Conservation (phyloP, 2,113 vertebrate genomes). For the Pelusios castaneus region DNA sequence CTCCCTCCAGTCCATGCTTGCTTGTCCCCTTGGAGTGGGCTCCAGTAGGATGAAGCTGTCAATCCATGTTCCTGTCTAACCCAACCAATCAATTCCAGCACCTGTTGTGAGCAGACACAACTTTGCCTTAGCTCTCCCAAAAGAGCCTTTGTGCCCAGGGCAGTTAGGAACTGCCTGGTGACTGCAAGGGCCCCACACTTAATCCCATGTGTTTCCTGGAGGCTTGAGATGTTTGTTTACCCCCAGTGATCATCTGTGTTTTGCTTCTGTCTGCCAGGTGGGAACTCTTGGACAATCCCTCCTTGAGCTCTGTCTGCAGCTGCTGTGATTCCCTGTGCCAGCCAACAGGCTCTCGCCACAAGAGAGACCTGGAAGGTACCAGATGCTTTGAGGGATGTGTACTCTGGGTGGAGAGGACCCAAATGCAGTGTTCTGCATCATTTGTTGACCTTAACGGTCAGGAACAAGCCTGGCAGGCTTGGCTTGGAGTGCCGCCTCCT, state of each 20-base stretch:
- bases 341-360: not conserved
- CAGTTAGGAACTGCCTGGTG: not conserved
- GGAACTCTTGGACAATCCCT: slow-evolving; percentile 50
- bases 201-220: not conserved
- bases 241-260: not conserved
- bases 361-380: not conserved
- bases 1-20: not conserved
- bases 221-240: no score
- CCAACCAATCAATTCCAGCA: not conserved
- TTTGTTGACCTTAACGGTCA: no score
- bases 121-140: not conserved
- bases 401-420: not conserved
- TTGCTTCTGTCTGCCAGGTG: not conserved
- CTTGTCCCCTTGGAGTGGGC: no score
- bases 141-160: not conserved
- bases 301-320: slow-evolving; percentile 6
- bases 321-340: slow-evolving; percentile 49
- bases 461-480: no score
- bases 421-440: not conserved
- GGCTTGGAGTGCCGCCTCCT: no score
- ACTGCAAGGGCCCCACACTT: not conserved
- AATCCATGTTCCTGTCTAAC: not conserved
- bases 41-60: no score
- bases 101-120: not conserved
- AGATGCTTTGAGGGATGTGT: no score